phyloP scores from a whole-genome alignment of 2,888 invertebrate genomes.

The Brenthis daphne region DNA sequence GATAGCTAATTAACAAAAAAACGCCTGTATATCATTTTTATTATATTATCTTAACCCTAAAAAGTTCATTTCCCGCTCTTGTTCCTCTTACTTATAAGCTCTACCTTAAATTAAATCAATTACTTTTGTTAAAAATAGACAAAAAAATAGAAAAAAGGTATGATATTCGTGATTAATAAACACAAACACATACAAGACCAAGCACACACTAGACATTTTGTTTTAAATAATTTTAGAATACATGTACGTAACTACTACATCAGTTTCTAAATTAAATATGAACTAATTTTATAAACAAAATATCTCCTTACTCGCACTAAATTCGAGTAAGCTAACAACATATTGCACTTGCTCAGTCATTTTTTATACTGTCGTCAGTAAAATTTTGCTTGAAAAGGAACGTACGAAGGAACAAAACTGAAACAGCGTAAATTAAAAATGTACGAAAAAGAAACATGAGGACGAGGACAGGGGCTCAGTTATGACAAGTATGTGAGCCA shows the following conservation, averaged over 20 bases:
- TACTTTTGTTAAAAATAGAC: too few species aligned
- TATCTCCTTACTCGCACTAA: neutral
- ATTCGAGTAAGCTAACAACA: neutral
- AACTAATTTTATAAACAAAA: neutral
- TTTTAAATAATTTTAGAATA: too few species aligned
- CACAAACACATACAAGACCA: too few species aligned
- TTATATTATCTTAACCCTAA: too few species aligned
- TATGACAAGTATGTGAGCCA: conserved; percentile 82
- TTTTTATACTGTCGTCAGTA: conserved; percentile 44
- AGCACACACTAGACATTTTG: too few species aligned
- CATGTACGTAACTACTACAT: too few species aligned
- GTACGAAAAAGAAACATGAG: conserved; percentile 69
- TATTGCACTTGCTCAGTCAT: conserved; percentile 37
- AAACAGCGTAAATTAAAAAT: conserved; percentile 78
- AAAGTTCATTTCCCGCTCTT: too few species aligned
- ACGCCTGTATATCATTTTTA: too few species aligned
- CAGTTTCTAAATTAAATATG: neutral
- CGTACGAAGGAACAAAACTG: conserved; percentile 67
- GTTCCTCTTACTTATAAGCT: too few species aligned
- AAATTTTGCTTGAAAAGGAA: conserved; percentile 55
- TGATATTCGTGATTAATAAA: too few species aligned
- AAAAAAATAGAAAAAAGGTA: neutral
- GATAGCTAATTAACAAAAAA: too few species aligned
- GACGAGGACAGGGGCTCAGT: conserved; percentile 60
- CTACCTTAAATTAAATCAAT: too few species aligned